phyloP scores from a whole-genome alignment of 2,797 vertebrate species.

The Peromyscus aztecus region DNA sequence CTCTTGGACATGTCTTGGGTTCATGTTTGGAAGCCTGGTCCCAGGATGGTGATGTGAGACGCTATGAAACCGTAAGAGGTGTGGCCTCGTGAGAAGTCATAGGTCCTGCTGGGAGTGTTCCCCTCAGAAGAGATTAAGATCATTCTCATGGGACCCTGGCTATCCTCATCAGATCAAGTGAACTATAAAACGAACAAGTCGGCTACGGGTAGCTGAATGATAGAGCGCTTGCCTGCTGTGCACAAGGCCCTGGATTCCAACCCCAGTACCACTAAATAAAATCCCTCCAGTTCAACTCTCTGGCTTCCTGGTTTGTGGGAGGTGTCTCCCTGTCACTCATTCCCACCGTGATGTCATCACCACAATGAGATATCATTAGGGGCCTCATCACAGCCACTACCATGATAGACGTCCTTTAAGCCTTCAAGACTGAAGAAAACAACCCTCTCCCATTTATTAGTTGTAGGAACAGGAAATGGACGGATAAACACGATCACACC shows the following conservation, averaged over 20 bases:
- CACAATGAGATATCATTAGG: not conserved
- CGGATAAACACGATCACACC: not conserved
- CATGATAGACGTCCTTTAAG: not conserved
- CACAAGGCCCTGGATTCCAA: not conserved
- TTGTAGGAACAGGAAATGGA: not conserved
- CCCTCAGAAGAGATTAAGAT: not conserved
- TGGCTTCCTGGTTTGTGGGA: not conserved
- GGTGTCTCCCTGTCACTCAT: not conserved
- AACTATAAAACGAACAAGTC: not conserved
- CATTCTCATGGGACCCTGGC: not conserved
- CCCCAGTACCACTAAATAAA: not conserved
- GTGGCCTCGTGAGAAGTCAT: not conserved
- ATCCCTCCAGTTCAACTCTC: not conserved
- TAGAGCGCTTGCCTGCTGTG: not conserved
- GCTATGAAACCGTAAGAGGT: not conserved
- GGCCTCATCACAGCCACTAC: not conserved
- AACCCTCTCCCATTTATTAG: not conserved
- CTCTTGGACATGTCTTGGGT: no score
- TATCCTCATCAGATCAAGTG: not conserved
- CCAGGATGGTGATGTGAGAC: not conserved
- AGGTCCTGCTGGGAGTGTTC: not conserved
- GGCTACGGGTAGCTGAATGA: not conserved
- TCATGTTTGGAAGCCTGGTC: not conserved
- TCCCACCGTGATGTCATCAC: not conserved
- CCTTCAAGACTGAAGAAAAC: not conserved